phyloP scores from a whole-genome alignment of 2,888 invertebrate species.

The Drosophila colorata region DNA sequence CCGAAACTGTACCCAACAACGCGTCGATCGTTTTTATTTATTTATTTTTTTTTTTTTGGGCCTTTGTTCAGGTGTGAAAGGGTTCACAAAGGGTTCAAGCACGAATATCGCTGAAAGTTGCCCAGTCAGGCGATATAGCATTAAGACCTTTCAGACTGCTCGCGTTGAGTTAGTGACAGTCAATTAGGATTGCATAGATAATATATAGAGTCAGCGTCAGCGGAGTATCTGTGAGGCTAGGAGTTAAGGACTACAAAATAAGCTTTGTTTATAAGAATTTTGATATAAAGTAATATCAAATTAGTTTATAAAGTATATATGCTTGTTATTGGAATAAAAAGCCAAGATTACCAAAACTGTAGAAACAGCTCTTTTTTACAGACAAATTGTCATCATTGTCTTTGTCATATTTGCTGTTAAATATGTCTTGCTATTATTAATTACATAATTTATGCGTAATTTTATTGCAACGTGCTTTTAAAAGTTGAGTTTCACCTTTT shows the following conservation, averaged over 20 bases:
- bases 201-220: slow-evolving; percentile 7
- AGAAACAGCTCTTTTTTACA: too few species aligned
- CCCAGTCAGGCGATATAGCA: slow-evolving; percentile 37
- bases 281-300: too few species aligned
- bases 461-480: slow-evolving; percentile 10
- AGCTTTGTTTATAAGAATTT: neutral
- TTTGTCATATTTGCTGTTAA: too few species aligned
- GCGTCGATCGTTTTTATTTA: slow-evolving; percentile 43
- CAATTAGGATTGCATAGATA: slow-evolving; percentile 55
- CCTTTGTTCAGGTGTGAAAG: slow-evolving; percentile 70
- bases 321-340: too few species aligned
- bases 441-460: slow-evolving; percentile 7
- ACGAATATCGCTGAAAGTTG: slow-evolving; percentile 57
- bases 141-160: slow-evolving; percentile 28
- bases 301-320: too few species aligned
- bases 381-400: too few species aligned
- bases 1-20: slow-evolving; percentile 43
- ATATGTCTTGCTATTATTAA: slow-evolving; percentile 3
- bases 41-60: too few species aligned
- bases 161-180: slow-evolving; percentile 55
- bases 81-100: slow-evolving; percentile 70
- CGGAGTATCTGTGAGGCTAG: too few species aligned
- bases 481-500: slow-evolving; percentile 15
- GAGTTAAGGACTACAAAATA: neutral
- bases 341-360: too few species aligned